Evolutionary conservation across 2,113 vertebrate species (phyloP).

Genomic region (Tetraodon nigroviridis): DNA sequence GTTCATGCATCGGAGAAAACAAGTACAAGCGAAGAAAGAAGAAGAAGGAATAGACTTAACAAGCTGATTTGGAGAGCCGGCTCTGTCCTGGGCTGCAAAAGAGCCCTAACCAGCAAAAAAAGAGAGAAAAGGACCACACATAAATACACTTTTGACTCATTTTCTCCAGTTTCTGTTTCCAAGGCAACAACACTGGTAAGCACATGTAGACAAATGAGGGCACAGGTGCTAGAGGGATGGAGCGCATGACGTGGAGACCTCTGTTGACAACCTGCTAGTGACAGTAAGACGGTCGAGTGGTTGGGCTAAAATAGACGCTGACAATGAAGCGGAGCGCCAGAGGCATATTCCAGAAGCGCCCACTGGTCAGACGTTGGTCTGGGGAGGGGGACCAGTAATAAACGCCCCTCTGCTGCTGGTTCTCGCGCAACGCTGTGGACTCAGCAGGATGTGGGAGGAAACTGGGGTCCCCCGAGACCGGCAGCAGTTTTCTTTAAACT

Average conservation of each 20-base stretch:
- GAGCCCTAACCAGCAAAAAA: too few relatives aligned
- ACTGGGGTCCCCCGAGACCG: slow-evolving; percentile 15
- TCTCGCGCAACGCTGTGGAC: slow-evolving; percentile 5
- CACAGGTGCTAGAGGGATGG: slow-evolving; percentile 36
- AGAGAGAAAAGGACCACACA: slow-evolving; percentile 3
- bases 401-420: not conserved
- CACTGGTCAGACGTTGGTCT: not conserved
- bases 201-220: slow-evolving; percentile 32
- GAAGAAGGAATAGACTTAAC: too few relatives aligned
- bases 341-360: not conserved
- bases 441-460: slow-evolving; percentile 24
- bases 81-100: too few relatives aligned
- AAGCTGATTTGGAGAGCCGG: too few relatives aligned
- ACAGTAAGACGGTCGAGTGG: slow-evolving; percentile 1
- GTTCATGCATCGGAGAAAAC: not conserved
- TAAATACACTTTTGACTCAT: slow-evolving; percentile 18
- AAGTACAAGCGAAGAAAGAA: not conserved
- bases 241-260: slow-evolving; percentile 13
- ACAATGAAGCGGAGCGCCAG: not conserved
- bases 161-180: slow-evolving; percentile 42
- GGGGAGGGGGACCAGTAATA: not conserved
- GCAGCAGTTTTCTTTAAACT: slow-evolving; percentile 2
- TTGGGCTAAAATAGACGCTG: slow-evolving; percentile 2
- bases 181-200: slow-evolving; percentile 43
- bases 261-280: slow-evolving; percentile 11